Evolutionary conservation across 2,888 invertebrate species (phyloP), one percentile per base, ranked within the genome.

Genomic region (Pseudanteris insignis): DNA sequence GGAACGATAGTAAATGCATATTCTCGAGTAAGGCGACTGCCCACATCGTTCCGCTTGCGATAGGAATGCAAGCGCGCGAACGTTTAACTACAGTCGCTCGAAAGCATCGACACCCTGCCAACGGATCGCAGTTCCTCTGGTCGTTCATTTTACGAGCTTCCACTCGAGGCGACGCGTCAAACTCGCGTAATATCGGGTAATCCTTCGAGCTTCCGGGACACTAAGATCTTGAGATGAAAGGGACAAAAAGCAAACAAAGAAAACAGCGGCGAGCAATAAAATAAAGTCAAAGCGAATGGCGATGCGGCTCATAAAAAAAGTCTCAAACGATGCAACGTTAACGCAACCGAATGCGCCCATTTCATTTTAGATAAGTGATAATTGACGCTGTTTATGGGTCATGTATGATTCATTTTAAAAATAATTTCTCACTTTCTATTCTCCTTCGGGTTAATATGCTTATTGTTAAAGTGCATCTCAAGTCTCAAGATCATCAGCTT

Each of bases 161-260:
- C 64, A 68, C 70, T 70, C 67, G 64, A 68, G 67, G 67, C 65
- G 66, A 66, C 62, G 63, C 72, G 72, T 73, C 72, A 70, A 71
- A 70, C 67, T 68, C 68, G 64, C 70, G 73, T 73, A 75, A 75
- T 75, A 75, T 73, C 68, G 70, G 70, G 70, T 75, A 73, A 74
- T 73, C 70, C 70, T 59, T 41, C 25, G 37, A 54, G 59, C 60
- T 64, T 41, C 54, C 57, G 57, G 67, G 66, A 65, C 61, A 65
- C 63, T 63, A 65, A 60, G 61, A 50, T 63, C 59, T 41, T 32
- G 43, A 53, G 46, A 41, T 33, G 59, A 59, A 53, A 51, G 34
- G 51, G 43, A 40, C 29, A 14, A 44, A 58, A 41, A 24, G 28
- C 28, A 44, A 50, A 44, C 50, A 44, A 44, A 43, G 43, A 43